Evolutionary conservation across 2,113 vertebrate species (phyloP).

Genomic region (human): GRCh38 chr11:4876501-4877000

Average conservation of each 20-base stretch:
- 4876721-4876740: not conserved
- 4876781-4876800: slow-evolving; percentile 56
- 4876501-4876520: not conserved
- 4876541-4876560: not conserved
- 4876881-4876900: not conserved
- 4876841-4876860: fast-evolving
- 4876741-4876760: slow-evolving; percentile 60
- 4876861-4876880: slow-evolving; percentile 66
- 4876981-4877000: not conserved
- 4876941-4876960: slow-evolving; percentile 7
- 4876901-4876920: slow-evolving; percentile 66
- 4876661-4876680: slow-evolving; percentile 19
- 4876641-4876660: slow-evolving; percentile 52
- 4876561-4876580: not conserved
- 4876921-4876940: slow-evolving; percentile 45
- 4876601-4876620: not conserved
- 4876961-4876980: not conserved
- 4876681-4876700: slow-evolving; percentile 55
- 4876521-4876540: not conserved
- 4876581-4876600: not conserved
- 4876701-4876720: slow-evolving; percentile 25
- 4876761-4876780: slow-evolving; percentile 53
- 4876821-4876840: not conserved
- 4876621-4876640: not conserved
- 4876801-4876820: slow-evolving; percentile 50